A percentile compares a stretch with the other conserved stretches of the same genome.
Evolutionary conservation across 1,140 invertebrate species (phyloP).

Genomic region (Brachionus rotundiformis): DNA sequence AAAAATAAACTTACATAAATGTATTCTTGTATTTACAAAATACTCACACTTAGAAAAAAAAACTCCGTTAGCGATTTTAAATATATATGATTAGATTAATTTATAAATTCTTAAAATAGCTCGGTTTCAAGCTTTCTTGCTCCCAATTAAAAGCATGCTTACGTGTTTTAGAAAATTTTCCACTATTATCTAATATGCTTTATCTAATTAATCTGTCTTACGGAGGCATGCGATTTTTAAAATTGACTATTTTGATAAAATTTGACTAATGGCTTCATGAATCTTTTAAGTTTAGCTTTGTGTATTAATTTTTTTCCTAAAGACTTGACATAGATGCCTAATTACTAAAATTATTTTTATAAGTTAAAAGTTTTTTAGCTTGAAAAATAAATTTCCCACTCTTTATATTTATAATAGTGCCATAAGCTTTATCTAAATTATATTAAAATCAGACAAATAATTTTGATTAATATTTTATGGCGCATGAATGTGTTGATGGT

Average conservation of each 20-base stretch:
- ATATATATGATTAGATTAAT: neutral
- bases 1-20: neutral
- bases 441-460: neutral
- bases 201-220: constrained; percentile 2
- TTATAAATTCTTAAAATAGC: constrained; percentile 1
- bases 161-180: neutral
- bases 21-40: neutral
- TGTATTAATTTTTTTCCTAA: neutral
- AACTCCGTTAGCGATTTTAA: neutral
- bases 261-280: neutral
- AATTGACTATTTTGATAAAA: neutral
- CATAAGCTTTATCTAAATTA: neutral
- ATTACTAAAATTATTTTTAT: too few species aligned
- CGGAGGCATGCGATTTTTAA: neutral
- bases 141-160: neutral
- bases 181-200: neutral
- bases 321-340: neutral
- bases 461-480: constrained; percentile 11
- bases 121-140: neutral
- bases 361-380: too few species aligned
- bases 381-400: too few species aligned
- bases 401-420: neutral
- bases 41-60: neutral
- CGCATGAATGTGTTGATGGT: neutral
- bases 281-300: neutral